Base-by-base conservation (phyloP, 2,797 vertebrate species). In the Paedocypris micromegethes region DNA sequence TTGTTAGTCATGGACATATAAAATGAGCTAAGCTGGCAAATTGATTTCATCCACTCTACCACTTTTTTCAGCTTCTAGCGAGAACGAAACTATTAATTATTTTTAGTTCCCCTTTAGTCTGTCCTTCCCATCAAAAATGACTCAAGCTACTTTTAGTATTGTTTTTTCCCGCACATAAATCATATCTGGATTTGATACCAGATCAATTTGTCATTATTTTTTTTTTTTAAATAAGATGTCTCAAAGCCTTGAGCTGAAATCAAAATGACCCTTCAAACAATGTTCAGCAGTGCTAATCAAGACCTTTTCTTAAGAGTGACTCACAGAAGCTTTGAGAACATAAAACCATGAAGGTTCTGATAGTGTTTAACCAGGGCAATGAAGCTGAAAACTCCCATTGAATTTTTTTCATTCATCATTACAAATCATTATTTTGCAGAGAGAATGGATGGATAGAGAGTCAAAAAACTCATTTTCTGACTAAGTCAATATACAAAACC, bases 1-100 rank as follows among this genome's bases (percentile, higher is more conserved):
- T 70, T 77, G 78, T 85, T 82, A 83, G 80, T 82, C 79, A 82
- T 76, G 78, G 79, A 72, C 68, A 49, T 84, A 74, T 80, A 69
- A 82, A 74, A 75, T 74, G 65, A 72, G 59, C 57, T 70, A 72
- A 62, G 71, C 67, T 61, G 54, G 46, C 50, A 64, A 80, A 80
- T 79, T 75, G 71, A 73, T 76, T 62, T 46, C 53, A 43, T 9
- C 58, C 23, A 42, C 58, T 62, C 9, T 39, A 23, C 3, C 9
- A 43, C 55, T 57, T 68, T 66, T 23, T 23, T 23, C 23, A 23
- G 23, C 23, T 23, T 23, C 23, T 23, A 23, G 23, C 23, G 23
- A 23, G 23, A 23, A 56, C 51, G 43, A 51, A 66, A 60, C 50
- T 61, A 55, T 58, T 64, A 45, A 40, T 63, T 44, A 43, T 63